A percentile compares a stretch with the other conserved stretches of the same genome.
Conservation (phyloP, 2,113 vertebrate species). For the Dicerorhinus sumatrensis region DNA sequence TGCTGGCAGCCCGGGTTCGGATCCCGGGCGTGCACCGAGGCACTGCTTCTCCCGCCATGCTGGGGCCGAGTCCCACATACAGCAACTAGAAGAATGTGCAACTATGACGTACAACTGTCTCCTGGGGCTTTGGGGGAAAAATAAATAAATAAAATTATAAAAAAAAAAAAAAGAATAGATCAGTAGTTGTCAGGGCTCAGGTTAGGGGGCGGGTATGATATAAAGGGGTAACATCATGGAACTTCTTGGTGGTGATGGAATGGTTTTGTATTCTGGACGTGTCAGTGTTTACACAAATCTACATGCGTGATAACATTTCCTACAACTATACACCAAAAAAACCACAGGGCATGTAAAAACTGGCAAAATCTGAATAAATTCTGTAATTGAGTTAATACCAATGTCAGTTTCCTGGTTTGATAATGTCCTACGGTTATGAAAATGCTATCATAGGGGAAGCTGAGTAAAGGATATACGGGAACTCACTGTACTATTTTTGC, state of each 20-base stretch:
- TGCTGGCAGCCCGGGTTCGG: too few species aligned
- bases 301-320: neutral
- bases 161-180: too few species aligned
- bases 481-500: neutral
- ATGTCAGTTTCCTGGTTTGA: neutral
- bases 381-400: neutral
- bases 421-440: neutral
- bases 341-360: neutral
- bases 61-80: too few species aligned
- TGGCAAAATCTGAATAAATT: conserved; percentile 25
- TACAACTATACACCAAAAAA: neutral
- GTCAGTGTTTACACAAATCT: neutral
- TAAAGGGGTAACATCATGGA: neutral
- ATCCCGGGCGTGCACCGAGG: too few species aligned
- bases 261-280: neutral
- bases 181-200: neutral
- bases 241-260: neutral
- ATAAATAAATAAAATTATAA: too few species aligned
- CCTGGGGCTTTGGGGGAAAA: too few species aligned
- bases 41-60: too few species aligned
- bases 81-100: too few species aligned
- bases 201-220: neutral
- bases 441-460: neutral
- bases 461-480: neutral
- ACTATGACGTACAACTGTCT: too few species aligned